Base-by-base conservation (phyloP, 1,140 invertebrate species). In the Chelonus insularis region DNA sequence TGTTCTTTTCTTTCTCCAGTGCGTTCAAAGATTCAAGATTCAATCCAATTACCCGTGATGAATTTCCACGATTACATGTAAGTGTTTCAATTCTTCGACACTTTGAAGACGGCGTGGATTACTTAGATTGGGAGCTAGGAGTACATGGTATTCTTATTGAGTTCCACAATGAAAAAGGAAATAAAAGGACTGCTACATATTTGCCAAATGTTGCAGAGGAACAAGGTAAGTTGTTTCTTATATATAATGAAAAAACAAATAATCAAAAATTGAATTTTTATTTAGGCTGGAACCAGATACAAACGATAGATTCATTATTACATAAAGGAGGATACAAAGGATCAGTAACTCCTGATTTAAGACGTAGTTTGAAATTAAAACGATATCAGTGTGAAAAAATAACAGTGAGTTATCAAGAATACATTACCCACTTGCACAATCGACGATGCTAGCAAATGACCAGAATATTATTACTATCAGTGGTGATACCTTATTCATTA, bases 71-170 rank as follows among this genome's bases (percentile, higher is more conserved):
- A 64, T 87, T 99, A 21, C 92, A 95, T 61, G 96, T 98, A 4
- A 95, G 94, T 25, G 96, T 99, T 12, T 98, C 96, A 14, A 94
- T 99, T 72, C 85, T 99, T 57, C 86, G 90, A 47, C 88, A 94
- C 81, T 99, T 99, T 81, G 97, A 99, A 82, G 95, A 98, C 75
- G 97, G 93, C 0, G 84, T 86, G 43, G 90, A 98, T 77, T 99
- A 95, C 81, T 83, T 96, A 64, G 97, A 99, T 81, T 99, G 97
- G 97, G 91, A 96, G 83, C 87, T 99, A 56, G 97, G 97, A 12
- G 86, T 92, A 36, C 97, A 99, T 82, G 97, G 97, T 21, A 99
- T 99, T 71, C 87, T 97, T 48, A 99, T 99, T 67, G 96, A 99
- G 84, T 99, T 99, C 74, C 81, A 91, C 59, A 97, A 94, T 80